phyloP scores from a whole-genome alignment of 1,140 invertebrate species.

The Drosophila biarmipes region DNA sequence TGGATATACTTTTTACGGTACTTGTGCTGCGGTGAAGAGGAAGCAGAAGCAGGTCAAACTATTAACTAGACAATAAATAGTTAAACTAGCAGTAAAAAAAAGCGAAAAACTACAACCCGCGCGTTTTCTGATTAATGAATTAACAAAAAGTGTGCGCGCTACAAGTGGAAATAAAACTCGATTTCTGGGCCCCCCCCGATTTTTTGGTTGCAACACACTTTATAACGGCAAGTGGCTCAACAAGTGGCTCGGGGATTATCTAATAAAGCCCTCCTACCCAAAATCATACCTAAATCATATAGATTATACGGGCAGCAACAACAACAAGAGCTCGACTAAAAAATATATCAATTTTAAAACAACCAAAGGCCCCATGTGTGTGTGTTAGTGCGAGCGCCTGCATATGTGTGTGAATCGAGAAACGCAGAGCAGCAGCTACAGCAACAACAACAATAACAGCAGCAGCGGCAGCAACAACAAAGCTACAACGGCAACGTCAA shows the following conservation, averaged over 20 bases:
- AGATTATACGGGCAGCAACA: conserved; percentile 39
- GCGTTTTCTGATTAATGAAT: conserved; percentile 47
- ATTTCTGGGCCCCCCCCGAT: conserved; percentile 27
- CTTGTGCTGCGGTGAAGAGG: not conserved
- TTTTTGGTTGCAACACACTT: conserved; percentile 38
- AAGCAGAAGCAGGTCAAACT: not conserved
- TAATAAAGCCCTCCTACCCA: conserved; percentile 62
- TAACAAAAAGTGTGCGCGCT: conserved; percentile 59
- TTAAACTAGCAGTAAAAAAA: conserved; percentile 3
- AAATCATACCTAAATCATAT: conserved; percentile 60
- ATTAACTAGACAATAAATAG: conserved; percentile 20
- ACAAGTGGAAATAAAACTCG: conserved; percentile 61
- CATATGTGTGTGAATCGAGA: conserved; percentile 66
- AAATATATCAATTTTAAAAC: conserved; percentile 74
- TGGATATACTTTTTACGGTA: not conserved
- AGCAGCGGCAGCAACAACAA: conserved; percentile 39
- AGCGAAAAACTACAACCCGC: conserved; percentile 22
- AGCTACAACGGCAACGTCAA: conserved; percentile 73
- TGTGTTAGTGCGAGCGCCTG: conserved; percentile 33
- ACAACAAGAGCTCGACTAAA: not conserved
- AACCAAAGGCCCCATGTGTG: conserved; percentile 50
- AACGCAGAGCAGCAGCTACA: conserved; percentile 47
- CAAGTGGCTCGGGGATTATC: conserved; percentile 77
- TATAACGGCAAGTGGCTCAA: conserved; percentile 78
- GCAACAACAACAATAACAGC: conserved; percentile 18